These are phyloP conservation scores for Cisticola juncidis DNA, from an alignment of 2,113 vertebrate genomes.

Conservation along the genomic window DNA sequence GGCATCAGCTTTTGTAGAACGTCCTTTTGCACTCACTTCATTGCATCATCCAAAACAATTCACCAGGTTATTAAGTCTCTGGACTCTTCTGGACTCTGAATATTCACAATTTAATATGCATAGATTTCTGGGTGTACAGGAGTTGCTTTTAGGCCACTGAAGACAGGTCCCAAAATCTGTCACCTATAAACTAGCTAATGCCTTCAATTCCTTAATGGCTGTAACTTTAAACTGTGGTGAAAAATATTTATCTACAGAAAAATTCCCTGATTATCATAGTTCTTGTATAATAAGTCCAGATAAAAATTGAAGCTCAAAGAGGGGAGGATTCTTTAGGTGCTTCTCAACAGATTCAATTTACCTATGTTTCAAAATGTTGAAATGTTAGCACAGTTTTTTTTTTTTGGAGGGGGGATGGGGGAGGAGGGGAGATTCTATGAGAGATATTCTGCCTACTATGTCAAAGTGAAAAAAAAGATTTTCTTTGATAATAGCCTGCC, in stretches of 20 bases:
- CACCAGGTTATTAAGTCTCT: not conserved
- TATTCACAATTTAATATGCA: not conserved
- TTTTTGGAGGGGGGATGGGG: not conserved
- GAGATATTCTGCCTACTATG: not conserved
- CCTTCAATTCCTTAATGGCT: not conserved
- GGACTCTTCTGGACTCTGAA: not conserved
- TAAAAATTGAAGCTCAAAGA: not conserved
- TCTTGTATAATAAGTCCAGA: fast-evolving
- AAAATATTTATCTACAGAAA: not conserved
- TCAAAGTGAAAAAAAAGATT: not conserved
- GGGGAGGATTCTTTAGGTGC: fast-evolving
- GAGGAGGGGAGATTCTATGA: not conserved
- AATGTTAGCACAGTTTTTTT: not conserved
- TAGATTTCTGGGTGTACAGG: not conserved
- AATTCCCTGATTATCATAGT: not conserved
- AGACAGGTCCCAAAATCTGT: not conserved
- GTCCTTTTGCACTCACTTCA: not conserved
- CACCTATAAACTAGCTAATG: not conserved
- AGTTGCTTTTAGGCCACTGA: fast-evolving
- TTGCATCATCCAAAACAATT: not conserved
- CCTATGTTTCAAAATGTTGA: not conserved
- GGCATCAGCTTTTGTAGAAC: not conserved
- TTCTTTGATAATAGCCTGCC: not conserved
- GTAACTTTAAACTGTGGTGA: not conserved
- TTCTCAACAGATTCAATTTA: not conserved